A percentile compares a stretch with the other conserved stretches of the same genome.
These are phyloP conservation scores for Oikopleura vanhoeffeni DNA, from an alignment of 23 tunicate species.

Conservation along the genomic window DNA sequence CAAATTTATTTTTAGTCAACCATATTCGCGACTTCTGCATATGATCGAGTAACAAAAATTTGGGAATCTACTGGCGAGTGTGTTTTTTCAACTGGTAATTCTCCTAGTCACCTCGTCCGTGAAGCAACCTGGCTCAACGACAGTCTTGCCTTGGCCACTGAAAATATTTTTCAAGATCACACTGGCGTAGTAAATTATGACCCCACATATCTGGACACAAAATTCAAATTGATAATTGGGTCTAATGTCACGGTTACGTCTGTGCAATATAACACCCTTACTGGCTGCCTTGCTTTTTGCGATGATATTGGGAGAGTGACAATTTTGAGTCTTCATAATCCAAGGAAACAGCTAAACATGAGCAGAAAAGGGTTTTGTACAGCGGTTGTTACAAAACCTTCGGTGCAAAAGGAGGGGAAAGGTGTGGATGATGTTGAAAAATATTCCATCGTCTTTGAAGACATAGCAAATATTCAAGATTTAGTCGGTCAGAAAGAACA, in stretches of 20 bases:
- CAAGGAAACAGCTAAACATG: neutral
- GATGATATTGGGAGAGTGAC: neutral
- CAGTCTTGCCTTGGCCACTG: neutral
- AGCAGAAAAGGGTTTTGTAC: neutral
- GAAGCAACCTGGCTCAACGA: neutral
- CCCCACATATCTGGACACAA: neutral
- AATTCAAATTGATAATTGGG: neutral
- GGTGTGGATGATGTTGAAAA: too few species aligned
- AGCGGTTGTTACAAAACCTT: neutral
- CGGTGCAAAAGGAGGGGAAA: too few species aligned
- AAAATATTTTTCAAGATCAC: neutral
- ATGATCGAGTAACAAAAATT: neutral
- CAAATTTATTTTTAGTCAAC: neutral
- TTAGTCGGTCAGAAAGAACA: too few species aligned
- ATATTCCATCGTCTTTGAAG: too few species aligned
- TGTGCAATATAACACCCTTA: neutral
- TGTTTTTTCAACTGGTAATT: neutral
- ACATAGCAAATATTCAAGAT: too few species aligned
- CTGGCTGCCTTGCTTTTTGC: neutral
- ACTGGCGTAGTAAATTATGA: neutral
- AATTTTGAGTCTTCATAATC: neutral
- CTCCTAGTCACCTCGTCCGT: neutral
- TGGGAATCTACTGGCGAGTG: neutral
- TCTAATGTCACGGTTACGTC: neutral
- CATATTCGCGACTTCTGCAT: neutral